Percentiles rank a stretch among this genome's conserved stretches.
phyloP scores from a whole-genome alignment of 2,113 vertebrate genomes.

The Ceyx melanurus region DNA sequence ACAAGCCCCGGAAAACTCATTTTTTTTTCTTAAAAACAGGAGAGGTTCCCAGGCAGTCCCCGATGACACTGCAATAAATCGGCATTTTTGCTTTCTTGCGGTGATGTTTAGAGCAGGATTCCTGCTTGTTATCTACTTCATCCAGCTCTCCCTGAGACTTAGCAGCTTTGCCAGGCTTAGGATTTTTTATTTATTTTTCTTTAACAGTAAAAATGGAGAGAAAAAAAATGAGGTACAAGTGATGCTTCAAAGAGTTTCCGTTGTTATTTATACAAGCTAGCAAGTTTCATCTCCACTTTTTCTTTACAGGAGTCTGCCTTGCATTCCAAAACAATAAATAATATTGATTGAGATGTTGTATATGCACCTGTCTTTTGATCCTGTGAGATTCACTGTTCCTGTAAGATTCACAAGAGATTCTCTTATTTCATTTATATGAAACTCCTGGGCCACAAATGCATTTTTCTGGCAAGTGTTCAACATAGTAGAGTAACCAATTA shows the following conservation, averaged over 20 bases:
- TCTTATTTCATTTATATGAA: background rate
- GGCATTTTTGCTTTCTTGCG: background rate
- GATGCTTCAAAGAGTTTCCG: background rate
- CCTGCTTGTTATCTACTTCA: background rate
- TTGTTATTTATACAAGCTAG: background rate
- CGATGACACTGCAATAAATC: background rate
- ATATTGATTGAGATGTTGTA: background rate
- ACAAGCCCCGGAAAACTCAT: background rate
- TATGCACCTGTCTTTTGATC: background rate
- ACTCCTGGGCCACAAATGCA: background rate
- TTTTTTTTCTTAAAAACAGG: background rate
- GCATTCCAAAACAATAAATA: background rate
- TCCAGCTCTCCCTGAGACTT: background rate
- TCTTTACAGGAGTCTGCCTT: background rate
- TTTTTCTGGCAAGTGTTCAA: background rate
- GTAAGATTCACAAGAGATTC: too few species aligned
- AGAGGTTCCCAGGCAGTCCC: background rate
- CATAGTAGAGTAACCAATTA: background rate
- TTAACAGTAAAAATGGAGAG: background rate
- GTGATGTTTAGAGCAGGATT: background rate
- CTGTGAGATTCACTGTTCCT: background rate
- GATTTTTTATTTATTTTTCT: background rate
- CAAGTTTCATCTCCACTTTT: conserved; percentile 9
- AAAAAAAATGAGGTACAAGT: background rate
- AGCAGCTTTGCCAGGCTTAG: background rate